Evolutionary conservation across 1,140 invertebrate species (phyloP).

Genomic region (Mycetomoellerius zeteki): DNA sequence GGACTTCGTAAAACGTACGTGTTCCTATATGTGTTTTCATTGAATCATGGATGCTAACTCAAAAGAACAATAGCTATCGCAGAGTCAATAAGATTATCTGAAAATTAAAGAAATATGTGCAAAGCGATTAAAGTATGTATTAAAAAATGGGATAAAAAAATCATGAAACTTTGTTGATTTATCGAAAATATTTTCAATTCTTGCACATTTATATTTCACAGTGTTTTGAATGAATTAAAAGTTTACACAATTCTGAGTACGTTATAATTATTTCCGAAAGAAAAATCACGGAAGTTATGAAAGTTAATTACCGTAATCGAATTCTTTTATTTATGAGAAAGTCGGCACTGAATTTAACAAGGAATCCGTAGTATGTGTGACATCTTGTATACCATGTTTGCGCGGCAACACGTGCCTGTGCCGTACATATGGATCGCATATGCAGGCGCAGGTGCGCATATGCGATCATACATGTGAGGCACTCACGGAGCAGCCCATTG

Average conservation of each 20-base stretch:
- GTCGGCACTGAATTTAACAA: conserved; percentile 13
- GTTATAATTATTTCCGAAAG: not conserved
- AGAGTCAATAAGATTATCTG: conserved; percentile 2
- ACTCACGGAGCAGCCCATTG: conserved; percentile 19
- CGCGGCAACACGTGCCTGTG: conserved; percentile 29
- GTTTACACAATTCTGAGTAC: not conserved
- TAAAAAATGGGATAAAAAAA: not conserved
- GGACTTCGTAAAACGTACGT: not conserved
- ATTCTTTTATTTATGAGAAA: conserved; percentile 12
- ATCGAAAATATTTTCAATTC: not conserved
- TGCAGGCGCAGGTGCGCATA: conserved; percentile 16
- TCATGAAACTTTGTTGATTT: not conserved
- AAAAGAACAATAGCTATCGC: not conserved
- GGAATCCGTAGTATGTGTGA: conserved; percentile 15
- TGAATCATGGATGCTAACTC: not conserved
- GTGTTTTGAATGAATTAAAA: too few relatives aligned
- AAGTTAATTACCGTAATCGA: not conserved
- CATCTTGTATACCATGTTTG: not conserved
- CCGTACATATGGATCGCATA: conserved; percentile 40
- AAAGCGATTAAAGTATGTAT: not conserved
- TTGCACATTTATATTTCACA: too few relatives aligned
- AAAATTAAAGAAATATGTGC: not conserved
- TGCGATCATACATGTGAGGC: not conserved
- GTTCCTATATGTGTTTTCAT: not conserved
- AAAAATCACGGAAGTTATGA: not conserved